Evolutionary conservation across 1,140 invertebrate species (phyloP), one percentile per base, ranked within the genome.

Genomic region (Heterodera carotae): DNA sequence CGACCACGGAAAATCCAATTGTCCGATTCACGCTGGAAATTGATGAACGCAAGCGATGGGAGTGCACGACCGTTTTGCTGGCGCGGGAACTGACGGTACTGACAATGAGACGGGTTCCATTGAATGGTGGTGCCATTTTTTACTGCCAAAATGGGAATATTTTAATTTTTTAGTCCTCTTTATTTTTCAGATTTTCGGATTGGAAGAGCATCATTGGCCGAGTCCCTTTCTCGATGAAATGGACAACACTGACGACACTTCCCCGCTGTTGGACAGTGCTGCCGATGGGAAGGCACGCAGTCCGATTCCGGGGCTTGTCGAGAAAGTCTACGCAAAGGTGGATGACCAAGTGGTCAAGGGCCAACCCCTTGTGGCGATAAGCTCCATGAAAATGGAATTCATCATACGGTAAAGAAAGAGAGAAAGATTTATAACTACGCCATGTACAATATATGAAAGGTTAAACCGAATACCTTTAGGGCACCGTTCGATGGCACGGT

Each of bases 371-470:
- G 91, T 96, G 56, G 92, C 96, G 60, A 92, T 97, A 85, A 94
- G 96, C 77, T 97, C 97, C 10, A 99, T 99, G 97, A 99, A 99
- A 91, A 99, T 99, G 97, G 97, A 99, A 90, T 88, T 84, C 74
- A 80, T 86, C 27, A 84, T 86, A 33, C 80, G 78, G 84, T 83
- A 83, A 25, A 29, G 25, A 53, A 18, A 5, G 29, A 3, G 36
- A 53, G 18, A 62, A 18, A 8, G 18, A 5, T n/a, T 56, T 56
- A 29, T 3, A n/a, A 68, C 29, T 31, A n/a, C n/a, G n/a, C n/a
- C n/a, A n/a, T n/a, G 12, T 27, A 31, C 31, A 66, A 12, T 36
- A 39, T 18, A 59, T 25, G 27, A 43, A 12, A 39, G 12, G 27
- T 77, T 25, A 27, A 64, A 27, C 10, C 4, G 10, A 39, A 39